Evolutionary conservation across 2,888 invertebrate genomes (phyloP), one percentile per base, ranked within the genome.

Genomic region (Platycnemis pennipes): DNA sequence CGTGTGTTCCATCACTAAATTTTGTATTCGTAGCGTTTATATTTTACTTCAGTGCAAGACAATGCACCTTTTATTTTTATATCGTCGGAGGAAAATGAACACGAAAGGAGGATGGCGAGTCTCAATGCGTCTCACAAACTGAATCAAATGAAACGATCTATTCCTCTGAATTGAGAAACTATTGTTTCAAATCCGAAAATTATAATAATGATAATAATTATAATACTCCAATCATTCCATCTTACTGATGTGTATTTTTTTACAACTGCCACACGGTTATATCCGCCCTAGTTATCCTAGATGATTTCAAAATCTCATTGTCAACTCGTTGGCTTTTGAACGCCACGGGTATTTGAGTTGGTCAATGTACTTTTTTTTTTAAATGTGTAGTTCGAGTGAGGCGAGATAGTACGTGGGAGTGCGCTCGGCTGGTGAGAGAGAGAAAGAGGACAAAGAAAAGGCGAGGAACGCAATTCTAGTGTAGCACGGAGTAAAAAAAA

Each of bases 1-100:
- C 77, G 63, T 63, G 91, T 91, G 91, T 91, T 91, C 63, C 91
- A 91, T 91, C 63, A 91, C 63, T 63, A 91, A 91, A 44, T 44
- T n/a, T 63, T 63, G 91, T 63, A 91, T 91, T 91, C 19, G 63
- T 56, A 44, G 91, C 44, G 44, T 45, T 56, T 63, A 56, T 63
- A 69, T 91, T 91, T 63, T 63, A 63, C 91, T 91, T 91, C 91
- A 69, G 91, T 91, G 63, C 44, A 91, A 37, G 44, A 44, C 91
- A 63, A 63, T 91, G 91, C 91, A 91, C 91, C 56, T 91, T 42
- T 91, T 91, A 91, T 91, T 91, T 91, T 91, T 91, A 91, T 91
- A 91, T 91, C n/a, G 91, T 91, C 56, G 42, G 88, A 91, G 63
- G 37, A n/a, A 77, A 77, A 77, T 11, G n/a, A 91, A 63, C 56